These are phyloP conservation scores for Hiodon tergisus DNA, from an alignment of 2,113 vertebrate species.

Conservation along the genomic window DNA sequence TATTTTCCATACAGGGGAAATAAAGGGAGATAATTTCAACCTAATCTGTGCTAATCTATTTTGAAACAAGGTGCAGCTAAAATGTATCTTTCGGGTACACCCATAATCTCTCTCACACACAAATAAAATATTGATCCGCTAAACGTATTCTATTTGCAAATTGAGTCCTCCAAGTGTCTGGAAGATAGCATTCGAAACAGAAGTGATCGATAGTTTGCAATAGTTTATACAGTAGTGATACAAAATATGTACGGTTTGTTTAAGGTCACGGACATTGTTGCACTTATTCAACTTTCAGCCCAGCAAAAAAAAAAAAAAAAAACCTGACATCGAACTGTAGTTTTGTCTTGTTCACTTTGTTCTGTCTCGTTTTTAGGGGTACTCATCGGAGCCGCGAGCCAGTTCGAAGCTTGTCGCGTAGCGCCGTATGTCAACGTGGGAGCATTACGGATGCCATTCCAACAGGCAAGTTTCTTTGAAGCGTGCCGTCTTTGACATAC, in stretches of 20 bases:
- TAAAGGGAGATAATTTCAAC: neutral
- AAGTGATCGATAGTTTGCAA: neutral
- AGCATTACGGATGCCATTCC: constrained; percentile 96
- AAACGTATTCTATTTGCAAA: neutral
- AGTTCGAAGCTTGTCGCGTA: constrained; percentile 96
- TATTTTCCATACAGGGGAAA: neutral
- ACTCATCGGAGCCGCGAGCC: constrained; percentile 92
- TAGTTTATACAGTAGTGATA: too few relatives aligned
- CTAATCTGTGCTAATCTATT: neutral
- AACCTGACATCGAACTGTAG: constrained; percentile 8
- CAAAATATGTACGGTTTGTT: too few relatives aligned
- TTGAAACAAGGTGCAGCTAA: neutral
- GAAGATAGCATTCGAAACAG: neutral
- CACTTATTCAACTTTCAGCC: too few relatives aligned
- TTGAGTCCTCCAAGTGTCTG: neutral
- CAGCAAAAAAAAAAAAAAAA: too few relatives aligned
- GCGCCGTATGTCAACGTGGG: constrained; percentile 98
- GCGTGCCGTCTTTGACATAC: constrained; percentile 46
- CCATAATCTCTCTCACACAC: neutral
- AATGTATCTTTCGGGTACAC: neutral
- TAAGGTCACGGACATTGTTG: too few relatives aligned
- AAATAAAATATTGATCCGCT: neutral
- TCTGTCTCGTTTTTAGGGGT: constrained; percentile 66
- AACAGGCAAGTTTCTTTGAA: constrained; percentile 85
- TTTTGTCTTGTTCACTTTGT: constrained; percentile 28